Evolutionary conservation across 1,140 invertebrate species (phyloP).

Genomic region (Diachasma alloeum): DNA sequence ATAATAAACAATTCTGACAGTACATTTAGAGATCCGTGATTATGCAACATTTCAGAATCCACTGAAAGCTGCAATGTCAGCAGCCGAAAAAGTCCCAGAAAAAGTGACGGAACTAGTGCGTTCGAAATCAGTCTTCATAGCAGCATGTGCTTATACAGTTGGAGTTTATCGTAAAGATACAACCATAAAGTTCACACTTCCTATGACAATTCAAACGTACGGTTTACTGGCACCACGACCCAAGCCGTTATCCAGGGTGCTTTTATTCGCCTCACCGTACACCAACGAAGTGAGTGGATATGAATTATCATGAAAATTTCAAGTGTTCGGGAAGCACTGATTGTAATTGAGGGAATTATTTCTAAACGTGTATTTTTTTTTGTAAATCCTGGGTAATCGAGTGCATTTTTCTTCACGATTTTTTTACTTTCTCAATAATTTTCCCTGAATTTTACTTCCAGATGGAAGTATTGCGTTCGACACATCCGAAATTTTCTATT

Average conservation of each 20-base stretch:
- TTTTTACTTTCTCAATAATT: too few species aligned
- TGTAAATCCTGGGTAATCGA: too few species aligned
- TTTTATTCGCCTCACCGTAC: slow-evolving; percentile 87
- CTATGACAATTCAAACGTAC: slow-evolving; percentile 82
- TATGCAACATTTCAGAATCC: slow-evolving; percentile 12
- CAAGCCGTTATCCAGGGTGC: slow-evolving; percentile 77
- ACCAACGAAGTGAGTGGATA: slow-evolving; percentile 71
- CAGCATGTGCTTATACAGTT: slow-evolving; percentile 76
- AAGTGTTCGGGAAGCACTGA: background rate
- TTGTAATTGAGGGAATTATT: background rate
- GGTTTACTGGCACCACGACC: slow-evolving; percentile 80
- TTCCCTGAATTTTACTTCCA: too few species aligned
- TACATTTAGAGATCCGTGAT: too few species aligned
- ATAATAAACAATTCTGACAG: too few species aligned
- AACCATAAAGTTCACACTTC: slow-evolving; percentile 80
- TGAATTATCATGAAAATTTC: slow-evolving; percentile 11
- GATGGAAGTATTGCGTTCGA: too few species aligned
- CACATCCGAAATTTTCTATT: too few species aligned
- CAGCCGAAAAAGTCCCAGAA: slow-evolving; percentile 54
- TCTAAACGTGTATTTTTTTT: too few species aligned
- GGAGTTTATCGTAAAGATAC: slow-evolving; percentile 67
- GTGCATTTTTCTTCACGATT: too few species aligned
- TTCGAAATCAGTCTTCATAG: slow-evolving; percentile 71
- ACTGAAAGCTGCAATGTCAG: slow-evolving; percentile 30
- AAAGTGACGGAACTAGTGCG: slow-evolving; percentile 56